phyloP scores from a whole-genome alignment of 2,113 vertebrate genomes.

The Propithecus coquereli region DNA sequence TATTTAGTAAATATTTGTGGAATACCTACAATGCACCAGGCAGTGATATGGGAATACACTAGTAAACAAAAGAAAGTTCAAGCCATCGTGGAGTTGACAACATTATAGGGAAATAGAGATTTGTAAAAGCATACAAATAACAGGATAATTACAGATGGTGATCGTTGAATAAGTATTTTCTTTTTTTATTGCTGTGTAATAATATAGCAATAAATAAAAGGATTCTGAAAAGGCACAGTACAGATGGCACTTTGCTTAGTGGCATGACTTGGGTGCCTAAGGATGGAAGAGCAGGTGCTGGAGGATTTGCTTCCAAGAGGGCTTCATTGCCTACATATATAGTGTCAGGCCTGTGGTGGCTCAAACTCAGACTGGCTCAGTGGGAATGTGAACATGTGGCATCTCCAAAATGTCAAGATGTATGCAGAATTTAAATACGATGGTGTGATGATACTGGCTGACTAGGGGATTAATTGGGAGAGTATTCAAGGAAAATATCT shows the following conservation, averaged over 20 bases:
- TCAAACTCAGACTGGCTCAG: background rate
- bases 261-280: background rate
- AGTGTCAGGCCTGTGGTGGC: background rate
- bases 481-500: background rate
- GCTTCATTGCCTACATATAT: background rate
- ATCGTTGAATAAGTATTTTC: background rate
- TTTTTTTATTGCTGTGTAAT: background rate
- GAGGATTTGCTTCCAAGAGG: rapidly evolving
- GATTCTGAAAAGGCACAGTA: background rate
- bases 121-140: background rate
- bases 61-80: background rate
- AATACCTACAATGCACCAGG: background rate
- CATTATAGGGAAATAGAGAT: background rate
- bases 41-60: background rate
- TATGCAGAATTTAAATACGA: background rate
- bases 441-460: background rate
- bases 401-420: background rate
- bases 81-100: background rate
- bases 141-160: background rate
- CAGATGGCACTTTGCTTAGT: background rate
- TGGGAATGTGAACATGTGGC: background rate
- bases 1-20: background rate
- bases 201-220: background rate
- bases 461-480: background rate
- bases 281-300: background rate